Base-by-base conservation (phyloP, 2,888 invertebrate species). In the Platycheirus albimanus region DNA sequence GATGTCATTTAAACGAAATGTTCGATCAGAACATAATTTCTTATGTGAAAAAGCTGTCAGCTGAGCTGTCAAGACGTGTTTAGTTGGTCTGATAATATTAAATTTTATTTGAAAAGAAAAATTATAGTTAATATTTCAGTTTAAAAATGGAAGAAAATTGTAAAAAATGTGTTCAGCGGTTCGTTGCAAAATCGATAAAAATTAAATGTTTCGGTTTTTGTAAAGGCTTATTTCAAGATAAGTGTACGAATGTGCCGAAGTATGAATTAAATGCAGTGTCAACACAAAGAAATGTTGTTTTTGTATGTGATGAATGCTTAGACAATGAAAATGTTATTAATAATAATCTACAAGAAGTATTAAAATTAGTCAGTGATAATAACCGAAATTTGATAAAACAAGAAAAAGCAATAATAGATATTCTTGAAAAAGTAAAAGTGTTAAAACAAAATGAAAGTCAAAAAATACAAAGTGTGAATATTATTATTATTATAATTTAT, bases 81-180 rank as follows among this genome's bases (percentile, higher is more conserved):
- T n/a, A n/a, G n/a, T n/a, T n/a, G n/a, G n/a, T n/a, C n/a, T n/a
- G n/a, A n/a, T n/a, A n/a, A n/a, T n/a, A n/a, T n/a, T n/a, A n/a
- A n/a, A n/a, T n/a, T n/a, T n/a, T n/a, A n/a, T n/a, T n/a, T n/a
- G n/a, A n/a, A n/a, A n/a, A n/a, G n/a, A n/a, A n/a, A n/a, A n/a
- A n/a, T n/a, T n/a, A n/a, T n/a, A n/a, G n/a, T n/a, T n/a, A n/a
- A n/a, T n/a, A n/a, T n/a, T n/a, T n/a, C n/a, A n/a, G n/a, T n/a
- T n/a, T n/a, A n/a, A n/a, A n/a, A n/a, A 41, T 41, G 41, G 41
- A 41, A 41, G 15, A 41, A 41, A 41, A 41, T 15, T 41, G 41
- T 41, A 41, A 41, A 15, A 41, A 41, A 41, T 41, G 41, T 15
- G 1, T 6, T 24, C 13, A 7, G 13, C 41, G 41, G 7, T 41